These are phyloP conservation scores for Lutraria lutraria DNA, from an alignment of 2,888 invertebrate species.

Conservation along the genomic window DNA sequence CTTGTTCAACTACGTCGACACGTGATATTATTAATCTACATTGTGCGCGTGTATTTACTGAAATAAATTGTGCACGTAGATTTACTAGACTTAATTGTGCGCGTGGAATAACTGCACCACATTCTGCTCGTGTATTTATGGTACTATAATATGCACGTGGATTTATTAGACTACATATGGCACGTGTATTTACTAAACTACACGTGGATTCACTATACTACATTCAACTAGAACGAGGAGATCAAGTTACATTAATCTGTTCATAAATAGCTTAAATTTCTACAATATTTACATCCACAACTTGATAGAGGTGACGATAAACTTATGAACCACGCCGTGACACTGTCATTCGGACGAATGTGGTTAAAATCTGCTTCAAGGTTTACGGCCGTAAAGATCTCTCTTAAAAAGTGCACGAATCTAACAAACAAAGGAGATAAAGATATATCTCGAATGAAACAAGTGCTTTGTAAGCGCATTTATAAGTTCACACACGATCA, in stretches of 20 bases:
- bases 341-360: background rate
- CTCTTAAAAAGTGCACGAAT: background rate
- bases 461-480: background rate
- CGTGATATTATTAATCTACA: background rate
- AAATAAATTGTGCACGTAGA: background rate
- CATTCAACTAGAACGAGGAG: background rate
- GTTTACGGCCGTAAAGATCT: background rate
- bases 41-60: background rate
- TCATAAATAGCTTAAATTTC: background rate
- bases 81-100: background rate
- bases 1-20: background rate
- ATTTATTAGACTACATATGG: background rate
- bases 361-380: background rate
- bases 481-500: background rate
- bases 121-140: background rate
- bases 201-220: background rate
- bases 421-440: background rate
- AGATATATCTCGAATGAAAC: background rate
- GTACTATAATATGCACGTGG: background rate
- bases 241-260: background rate
- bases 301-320: background rate
- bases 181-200: background rate
- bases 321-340: background rate
- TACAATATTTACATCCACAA: background rate
- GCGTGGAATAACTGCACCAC: background rate